These are phyloP conservation scores for Salminus brasiliensis DNA, from an alignment of 2,113 vertebrate genomes.

Conservation along the genomic window DNA sequence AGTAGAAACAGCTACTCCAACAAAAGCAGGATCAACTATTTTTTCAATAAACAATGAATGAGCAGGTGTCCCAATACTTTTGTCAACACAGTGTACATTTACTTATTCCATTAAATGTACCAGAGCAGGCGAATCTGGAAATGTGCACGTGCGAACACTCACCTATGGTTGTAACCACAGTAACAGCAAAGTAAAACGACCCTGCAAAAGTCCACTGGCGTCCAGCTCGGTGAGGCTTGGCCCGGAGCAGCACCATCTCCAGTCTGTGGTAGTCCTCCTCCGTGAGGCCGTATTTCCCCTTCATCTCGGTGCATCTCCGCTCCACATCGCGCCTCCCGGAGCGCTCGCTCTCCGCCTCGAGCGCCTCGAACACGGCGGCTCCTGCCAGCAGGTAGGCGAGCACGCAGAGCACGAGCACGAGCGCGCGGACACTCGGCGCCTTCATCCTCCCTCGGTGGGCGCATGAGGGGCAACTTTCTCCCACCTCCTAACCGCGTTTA, in stretches of 20 bases:
- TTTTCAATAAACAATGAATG: too few species aligned
- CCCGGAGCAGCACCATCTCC: slow-evolving; percentile 86
- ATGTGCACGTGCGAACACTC: slow-evolving; percentile 38
- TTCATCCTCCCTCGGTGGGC: slow-evolving; percentile 79
- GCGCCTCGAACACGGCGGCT: slow-evolving; percentile 91
- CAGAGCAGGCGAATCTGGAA: too few species aligned
- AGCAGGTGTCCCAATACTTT: too few species aligned
- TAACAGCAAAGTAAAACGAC: slow-evolving; percentile 97
- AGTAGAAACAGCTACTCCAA: too few species aligned
- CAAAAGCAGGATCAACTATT: too few species aligned
- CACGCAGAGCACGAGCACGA: slow-evolving; percentile 92
- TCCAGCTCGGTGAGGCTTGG: slow-evolving; percentile 93
- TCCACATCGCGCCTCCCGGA: slow-evolving; percentile 76
- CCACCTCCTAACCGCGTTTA: not conserved
- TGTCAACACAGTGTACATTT: too few species aligned
- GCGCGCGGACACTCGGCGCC: slow-evolving; percentile 93
- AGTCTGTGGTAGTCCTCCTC: slow-evolving; percentile 81
- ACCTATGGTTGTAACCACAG: slow-evolving; percentile 97
- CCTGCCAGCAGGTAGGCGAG: slow-evolving; percentile 95
- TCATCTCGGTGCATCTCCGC: slow-evolving; percentile 75
- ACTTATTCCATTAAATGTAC: too few species aligned
- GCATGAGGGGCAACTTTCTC: not conserved
- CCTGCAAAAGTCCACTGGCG: slow-evolving; percentile 94
- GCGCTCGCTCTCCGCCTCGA: slow-evolving; percentile 88
- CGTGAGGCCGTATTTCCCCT: slow-evolving; percentile 87